Conservation (phyloP, 1,140 invertebrate species). For the Caenorhabditis tropicalis region DNA sequence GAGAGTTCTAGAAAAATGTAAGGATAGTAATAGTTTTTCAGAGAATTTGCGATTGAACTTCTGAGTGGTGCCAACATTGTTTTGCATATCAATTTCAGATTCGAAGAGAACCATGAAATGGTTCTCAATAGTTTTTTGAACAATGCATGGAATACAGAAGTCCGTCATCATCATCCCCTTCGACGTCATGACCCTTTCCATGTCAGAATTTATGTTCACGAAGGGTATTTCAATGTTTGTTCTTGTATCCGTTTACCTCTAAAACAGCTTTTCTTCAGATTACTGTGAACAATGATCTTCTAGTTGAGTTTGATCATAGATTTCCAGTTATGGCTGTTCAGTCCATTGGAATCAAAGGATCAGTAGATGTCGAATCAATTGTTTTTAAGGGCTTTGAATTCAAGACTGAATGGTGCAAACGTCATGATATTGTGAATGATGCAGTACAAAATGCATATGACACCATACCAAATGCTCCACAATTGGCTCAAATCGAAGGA, state of each 20-base stretch:
- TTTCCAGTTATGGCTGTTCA: not conserved
- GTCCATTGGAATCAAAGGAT: not conserved
- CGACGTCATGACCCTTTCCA: not conserved
- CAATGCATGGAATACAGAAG: not conserved
- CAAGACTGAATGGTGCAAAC: not conserved
- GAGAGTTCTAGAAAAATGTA: not conserved
- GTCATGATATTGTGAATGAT: not conserved
- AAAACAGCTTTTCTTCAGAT: not conserved
- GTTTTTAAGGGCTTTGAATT: not conserved
- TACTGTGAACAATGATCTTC: conserved; percentile 10
- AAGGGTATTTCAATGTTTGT: conserved; percentile 22
- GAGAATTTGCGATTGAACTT: conserved; percentile 1
- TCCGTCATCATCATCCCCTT: not conserved
- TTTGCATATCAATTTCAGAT: not conserved
- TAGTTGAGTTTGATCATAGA: not conserved
- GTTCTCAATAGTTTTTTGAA: not conserved
- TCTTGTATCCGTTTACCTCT: not conserved
- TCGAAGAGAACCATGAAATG: not conserved
- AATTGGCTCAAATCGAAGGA: not conserved
- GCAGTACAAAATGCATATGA: not conserved
- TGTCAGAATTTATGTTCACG: conserved; percentile 1
- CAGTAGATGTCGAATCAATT: not conserved
- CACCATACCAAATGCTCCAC: not conserved
- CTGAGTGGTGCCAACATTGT: not conserved
- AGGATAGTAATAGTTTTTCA: not conserved